Conservation (phyloP, 1,140 invertebrate species). For the Brachionus koreanus region DNA sequence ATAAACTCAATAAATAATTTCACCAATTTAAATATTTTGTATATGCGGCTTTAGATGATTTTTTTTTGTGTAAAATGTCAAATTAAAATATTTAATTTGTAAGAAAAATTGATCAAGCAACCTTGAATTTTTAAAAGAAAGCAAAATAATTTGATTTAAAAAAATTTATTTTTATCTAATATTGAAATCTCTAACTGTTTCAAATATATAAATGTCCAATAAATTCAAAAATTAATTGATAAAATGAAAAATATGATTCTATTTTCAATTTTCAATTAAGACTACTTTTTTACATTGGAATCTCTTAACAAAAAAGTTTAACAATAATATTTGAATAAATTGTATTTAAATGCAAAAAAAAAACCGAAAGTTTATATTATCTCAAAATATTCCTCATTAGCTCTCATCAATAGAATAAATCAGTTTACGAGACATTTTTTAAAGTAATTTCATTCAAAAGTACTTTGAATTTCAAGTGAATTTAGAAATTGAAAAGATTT, state of each 20-base stretch:
- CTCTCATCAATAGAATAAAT: not conserved
- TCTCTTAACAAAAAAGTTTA: not conserved
- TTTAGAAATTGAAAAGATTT: slow-evolving; percentile 16
- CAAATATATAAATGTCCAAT: too few species aligned
- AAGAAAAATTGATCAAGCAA: too few species aligned
- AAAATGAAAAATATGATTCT: too few species aligned
- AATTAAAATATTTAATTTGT: too few species aligned
- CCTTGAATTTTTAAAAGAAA: not conserved
- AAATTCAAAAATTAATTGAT: too few species aligned
- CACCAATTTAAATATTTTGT: too few species aligned
- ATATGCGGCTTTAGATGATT: too few species aligned
- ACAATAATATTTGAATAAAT: not conserved
- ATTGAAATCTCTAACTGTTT: too few species aligned
- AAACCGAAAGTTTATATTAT: not conserved
- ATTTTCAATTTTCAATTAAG: too few species aligned
- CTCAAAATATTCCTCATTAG: not conserved
- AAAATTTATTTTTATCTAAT: not conserved
- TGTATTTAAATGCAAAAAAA: not conserved
- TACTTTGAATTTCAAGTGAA: not conserved
- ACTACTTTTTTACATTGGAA: not conserved
- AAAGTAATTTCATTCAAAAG: not conserved
- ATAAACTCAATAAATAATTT: too few species aligned
- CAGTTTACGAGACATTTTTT: slow-evolving; percentile 2
- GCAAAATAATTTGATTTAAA: not conserved
- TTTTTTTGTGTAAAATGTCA: too few species aligned